Evolutionary conservation across 2,888 invertebrate genomes (phyloP).

Genomic region (Diploptera punctata): DNA sequence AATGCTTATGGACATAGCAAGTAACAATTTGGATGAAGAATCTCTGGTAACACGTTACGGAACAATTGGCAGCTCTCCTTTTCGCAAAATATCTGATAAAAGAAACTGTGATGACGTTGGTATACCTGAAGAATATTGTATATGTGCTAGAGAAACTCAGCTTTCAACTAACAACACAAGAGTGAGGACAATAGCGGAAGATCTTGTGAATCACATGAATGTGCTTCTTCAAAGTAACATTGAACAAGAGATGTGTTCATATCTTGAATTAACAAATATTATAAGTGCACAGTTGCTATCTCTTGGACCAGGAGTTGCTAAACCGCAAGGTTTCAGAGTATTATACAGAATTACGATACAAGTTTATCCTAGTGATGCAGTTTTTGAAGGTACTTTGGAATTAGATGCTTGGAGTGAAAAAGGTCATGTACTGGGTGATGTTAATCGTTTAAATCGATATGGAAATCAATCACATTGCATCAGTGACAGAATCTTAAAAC

Average conservation of each 20-base stretch:
- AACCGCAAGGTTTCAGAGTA: constrained; percentile 11
- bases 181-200: not conserved
- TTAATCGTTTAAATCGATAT: constrained; percentile 24
- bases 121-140: constrained; percentile 22
- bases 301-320: not conserved
- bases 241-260: not conserved
- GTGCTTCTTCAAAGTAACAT: not conserved
- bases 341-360: constrained; percentile 19
- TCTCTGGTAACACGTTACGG: constrained; percentile 2
- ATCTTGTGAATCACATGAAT: constrained; percentile 9
- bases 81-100: constrained; percentile 12
- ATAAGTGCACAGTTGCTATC: constrained; percentile 16
- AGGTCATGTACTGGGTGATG: constrained; percentile 19
- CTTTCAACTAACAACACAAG: not conserved
- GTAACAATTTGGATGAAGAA: constrained; percentile 3
- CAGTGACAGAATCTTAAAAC: constrained; percentile 17
- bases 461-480: constrained; percentile 29
- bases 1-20: constrained; percentile 51
- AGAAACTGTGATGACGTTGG: constrained; percentile 20
- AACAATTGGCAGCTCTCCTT: constrained; percentile 8
- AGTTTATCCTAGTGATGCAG: constrained; percentile 14
- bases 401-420: constrained; percentile 2
- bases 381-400: constrained; percentile 33
- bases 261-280: not conserved
- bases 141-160: constrained; percentile 1